Conservation (phyloP, 2,888 invertebrate species). For the Drosophila parthenogenetica region DNA sequence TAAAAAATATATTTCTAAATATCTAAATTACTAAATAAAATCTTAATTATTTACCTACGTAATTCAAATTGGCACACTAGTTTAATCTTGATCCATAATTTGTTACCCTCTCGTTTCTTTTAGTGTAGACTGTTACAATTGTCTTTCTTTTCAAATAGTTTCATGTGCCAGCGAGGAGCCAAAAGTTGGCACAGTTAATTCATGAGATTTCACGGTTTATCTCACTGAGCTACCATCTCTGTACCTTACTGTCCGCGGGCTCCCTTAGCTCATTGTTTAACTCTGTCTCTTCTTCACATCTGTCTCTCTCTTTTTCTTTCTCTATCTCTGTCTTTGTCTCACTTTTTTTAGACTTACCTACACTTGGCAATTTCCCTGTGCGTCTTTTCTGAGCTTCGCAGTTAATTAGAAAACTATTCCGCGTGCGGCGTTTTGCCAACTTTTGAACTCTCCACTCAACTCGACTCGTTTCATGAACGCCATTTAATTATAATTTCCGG, state of each 20-base stretch:
- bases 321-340: slow-evolving; percentile 1
- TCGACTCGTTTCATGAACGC: slow-evolving; percentile 33
- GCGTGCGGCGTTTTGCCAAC: slow-evolving; percentile 61
- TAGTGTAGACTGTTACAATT: slow-evolving; percentile 60
- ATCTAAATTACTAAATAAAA: too few species aligned
- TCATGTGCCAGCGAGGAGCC: slow-evolving; percentile 58
- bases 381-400: slow-evolving; percentile 55
- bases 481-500: slow-evolving; percentile 70
- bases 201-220: slow-evolving; percentile 79
- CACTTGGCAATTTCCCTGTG: slow-evolving; percentile 10
- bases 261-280: slow-evolving; percentile 2
- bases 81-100: too few species aligned
- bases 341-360: background rate
- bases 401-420: slow-evolving; percentile 79
- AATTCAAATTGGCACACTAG: too few species aligned
- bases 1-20: too few species aligned
- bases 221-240: slow-evolving; percentile 50
- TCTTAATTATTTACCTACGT: too few species aligned
- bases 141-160: slow-evolving; percentile 78
- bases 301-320: background rate
- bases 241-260: slow-evolving; percentile 1
- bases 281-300: slow-evolving; percentile 1
- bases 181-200: slow-evolving; percentile 74
- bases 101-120: background rate
- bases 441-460: slow-evolving; percentile 63